phyloP scores from a whole-genome alignment of 1,140 invertebrate genomes.

The Calycopis cecrops region DNA sequence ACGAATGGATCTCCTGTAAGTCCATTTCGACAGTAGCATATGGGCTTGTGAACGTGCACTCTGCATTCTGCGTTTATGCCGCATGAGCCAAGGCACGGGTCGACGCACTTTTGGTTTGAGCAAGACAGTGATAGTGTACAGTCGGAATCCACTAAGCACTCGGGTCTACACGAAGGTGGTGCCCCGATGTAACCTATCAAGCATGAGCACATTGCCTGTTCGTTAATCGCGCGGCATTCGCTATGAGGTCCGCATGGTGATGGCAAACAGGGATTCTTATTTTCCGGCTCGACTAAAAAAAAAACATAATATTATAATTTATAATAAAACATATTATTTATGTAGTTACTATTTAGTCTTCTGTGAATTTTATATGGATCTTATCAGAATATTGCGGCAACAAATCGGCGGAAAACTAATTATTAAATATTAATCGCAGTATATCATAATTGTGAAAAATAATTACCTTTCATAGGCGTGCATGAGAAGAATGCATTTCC shows the following conservation, averaged over 20 bases:
- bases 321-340: slow-evolving; percentile 6
- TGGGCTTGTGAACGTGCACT: slow-evolving; percentile 79
- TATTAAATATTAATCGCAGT: slow-evolving; percentile 17
- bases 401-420: background rate
- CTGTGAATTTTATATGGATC: no score
- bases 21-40: slow-evolving; percentile 78
- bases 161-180: slow-evolving; percentile 83
- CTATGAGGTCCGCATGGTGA: slow-evolving; percentile 82
- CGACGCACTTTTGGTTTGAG: slow-evolving; percentile 87
- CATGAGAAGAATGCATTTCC: slow-evolving; percentile 79
- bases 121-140: slow-evolving; percentile 87
- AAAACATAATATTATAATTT: no score
- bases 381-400: background rate
- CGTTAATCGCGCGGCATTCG: slow-evolving; percentile 78
- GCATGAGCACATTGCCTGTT: slow-evolving; percentile 82
- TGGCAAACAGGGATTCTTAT: slow-evolving; percentile 74
- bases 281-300: slow-evolving; percentile 47
- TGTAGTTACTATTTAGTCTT: no score
- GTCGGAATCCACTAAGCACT: slow-evolving; percentile 84
- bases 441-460: background rate
- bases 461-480: slow-evolving; percentile 51
- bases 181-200: slow-evolving; percentile 82
- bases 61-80: slow-evolving; percentile 78
- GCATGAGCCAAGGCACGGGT: slow-evolving; percentile 85
- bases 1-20: slow-evolving; percentile 79